Base-by-base conservation (phyloP, 2,797 vertebrate species). In the Amniataba percoides region DNA sequence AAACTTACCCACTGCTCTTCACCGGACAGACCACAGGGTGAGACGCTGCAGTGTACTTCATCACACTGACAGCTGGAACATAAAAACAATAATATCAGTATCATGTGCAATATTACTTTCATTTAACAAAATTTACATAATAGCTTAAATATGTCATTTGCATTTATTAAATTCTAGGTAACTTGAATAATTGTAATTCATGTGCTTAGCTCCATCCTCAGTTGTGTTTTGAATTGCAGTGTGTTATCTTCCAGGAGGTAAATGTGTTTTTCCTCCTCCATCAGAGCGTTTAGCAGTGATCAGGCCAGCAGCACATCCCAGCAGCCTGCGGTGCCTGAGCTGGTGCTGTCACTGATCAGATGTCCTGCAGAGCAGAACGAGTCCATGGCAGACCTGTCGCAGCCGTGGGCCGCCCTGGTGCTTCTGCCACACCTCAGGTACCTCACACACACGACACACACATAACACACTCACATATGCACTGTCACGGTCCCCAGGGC, bases 341-440 rank as follows among this genome's bases (percentile, higher is more conserved):
- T 95, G 46, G 90, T 98, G 19, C 89, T 98, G 18, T 97, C 97
- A 15, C 82, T 97, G 67, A 90, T 99, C 46, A 85, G 67, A 62
- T 64, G 91, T 21, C 88, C 95, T 0, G 91, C 93, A 15, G 90
- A 94, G 13, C 85, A 87, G 19, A 86, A 92, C 10, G 10, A 83
- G 18, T 12, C 80, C 59, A 52, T 95, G 53, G 52, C 78, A 0
- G 94, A 96, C 81, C 96, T 99, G 82, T 96, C 97, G 1, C 93
- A 91, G n/a, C 89, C 95, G 0, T 99, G 98, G 98, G 92, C 96
- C 2, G 96, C 97, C 15, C 94, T 99, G 57, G 91, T 99, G 14
- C 94, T 99, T 21, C 95, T 99, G 56, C 97, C 98, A 43, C 98
- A 99, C 83, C 84, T 99, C 88, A 97, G 98, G 98, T 98, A 94